Evolutionary conservation across 2,113 vertebrate genomes (phyloP), one percentile per base, ranked within the genome.

Genomic region (Gnathonemus echidnorhynchus): DNA sequence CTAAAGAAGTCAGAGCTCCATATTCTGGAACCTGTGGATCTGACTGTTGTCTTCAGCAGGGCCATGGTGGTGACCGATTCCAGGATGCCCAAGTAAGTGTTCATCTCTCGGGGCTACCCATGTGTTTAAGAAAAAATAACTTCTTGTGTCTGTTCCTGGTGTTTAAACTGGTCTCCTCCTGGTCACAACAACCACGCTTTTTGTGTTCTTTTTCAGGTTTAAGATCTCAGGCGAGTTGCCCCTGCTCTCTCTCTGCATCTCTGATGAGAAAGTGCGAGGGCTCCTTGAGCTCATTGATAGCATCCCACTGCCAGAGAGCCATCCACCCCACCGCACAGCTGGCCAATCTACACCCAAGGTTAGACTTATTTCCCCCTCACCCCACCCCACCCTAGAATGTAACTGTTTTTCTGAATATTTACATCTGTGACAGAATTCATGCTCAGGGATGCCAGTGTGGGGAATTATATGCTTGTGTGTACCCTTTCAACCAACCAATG

Each of bases 1-100:
- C 94, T 96, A 89, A 97, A 93, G 89, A 92, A 90, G 10, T 99
- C 98, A 4, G 87, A 95, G 4, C 97, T 97, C 15, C 98, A 99
- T 94, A 97, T 99, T 92, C 95, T 99, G 90, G 96, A 98, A 92
- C 98, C 98, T 1, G 95, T 99, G 92, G 97, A 99, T 92, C 95
- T 99, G 62, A 97, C 95, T 50, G 94, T 99, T 92, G 95, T 97
- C 90, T 96, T 99, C 88, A 97, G 97, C 91, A 96, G 98, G 90
- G 98, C 98, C 46, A 97, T 99, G 97, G 97, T 99, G 87, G 97
- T 98, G 90, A 97, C 96, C 89, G 98, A 99, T 95, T 93, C 97
- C 48, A 97, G 97, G 93, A 99, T 99, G 98, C 96, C 98, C 27
- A 99, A 97, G 98, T 99, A 96, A 88, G 95, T 87, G n/a, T 86